Evolutionary conservation across 2,888 invertebrate species (phyloP).

Genomic region (Orchestes rusci): DNA sequence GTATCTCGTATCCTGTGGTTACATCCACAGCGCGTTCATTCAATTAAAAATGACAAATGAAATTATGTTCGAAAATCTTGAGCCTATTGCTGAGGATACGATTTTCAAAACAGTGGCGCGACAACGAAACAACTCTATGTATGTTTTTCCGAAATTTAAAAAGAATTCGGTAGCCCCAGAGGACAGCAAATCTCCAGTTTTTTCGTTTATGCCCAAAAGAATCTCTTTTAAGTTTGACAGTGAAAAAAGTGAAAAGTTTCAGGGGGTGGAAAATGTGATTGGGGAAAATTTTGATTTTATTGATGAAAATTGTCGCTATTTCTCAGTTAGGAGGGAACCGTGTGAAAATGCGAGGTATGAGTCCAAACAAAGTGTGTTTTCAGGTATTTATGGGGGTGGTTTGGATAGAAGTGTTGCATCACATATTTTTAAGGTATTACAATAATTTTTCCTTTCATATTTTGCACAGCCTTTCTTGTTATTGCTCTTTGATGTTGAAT

Average conservation of each 20-base stretch:
- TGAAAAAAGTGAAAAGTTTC: slow-evolving; percentile 1
- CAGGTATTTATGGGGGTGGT: slow-evolving; percentile 10
- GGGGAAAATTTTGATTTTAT: slow-evolving; percentile 11
- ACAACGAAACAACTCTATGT: no score
- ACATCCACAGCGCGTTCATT: no score
- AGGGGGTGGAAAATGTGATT: slow-evolving; percentile 16
- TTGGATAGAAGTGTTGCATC: slow-evolving; percentile 11
- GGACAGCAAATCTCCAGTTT: slow-evolving; percentile 20
- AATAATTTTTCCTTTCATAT: no score
- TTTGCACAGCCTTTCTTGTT: no score
- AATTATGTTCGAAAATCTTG: no score
- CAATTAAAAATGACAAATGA: no score
- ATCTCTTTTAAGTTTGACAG: slow-evolving; percentile 15
- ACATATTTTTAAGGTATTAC: slow-evolving; percentile 9
- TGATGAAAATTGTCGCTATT: slow-evolving; percentile 7
- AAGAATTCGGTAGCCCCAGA: slow-evolving; percentile 29
- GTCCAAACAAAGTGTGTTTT: slow-evolving; percentile 11
- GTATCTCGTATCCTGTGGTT: no score
- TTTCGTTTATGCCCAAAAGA: slow-evolving; percentile 5
- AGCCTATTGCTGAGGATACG: no score
- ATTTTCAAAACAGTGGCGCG: no score
- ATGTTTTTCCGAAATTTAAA: no score
- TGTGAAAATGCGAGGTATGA: slow-evolving; percentile 7
- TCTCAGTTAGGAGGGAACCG: slow-evolving; percentile 2
- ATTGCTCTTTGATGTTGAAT: no score